Evolutionary conservation across 1,140 invertebrate species (phyloP).

Genomic region (Trialeurodes vaporariorum): DNA sequence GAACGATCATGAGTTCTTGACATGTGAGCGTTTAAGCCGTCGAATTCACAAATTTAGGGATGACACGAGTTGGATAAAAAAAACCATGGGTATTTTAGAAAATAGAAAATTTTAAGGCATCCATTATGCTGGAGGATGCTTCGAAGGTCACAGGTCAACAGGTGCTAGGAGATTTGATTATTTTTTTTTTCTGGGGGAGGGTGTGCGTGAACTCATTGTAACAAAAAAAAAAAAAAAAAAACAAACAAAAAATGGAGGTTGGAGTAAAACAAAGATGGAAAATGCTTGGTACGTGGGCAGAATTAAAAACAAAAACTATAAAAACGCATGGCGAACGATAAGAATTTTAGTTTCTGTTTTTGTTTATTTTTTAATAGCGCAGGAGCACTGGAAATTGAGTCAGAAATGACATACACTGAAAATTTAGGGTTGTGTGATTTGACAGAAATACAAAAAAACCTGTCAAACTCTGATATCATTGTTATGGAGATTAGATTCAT

Average conservation of each 20-base stretch:
- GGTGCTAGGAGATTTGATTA: too few relatives aligned
- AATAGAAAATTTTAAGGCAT: not conserved
- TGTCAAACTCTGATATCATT: not conserved
- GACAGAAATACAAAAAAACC: not conserved
- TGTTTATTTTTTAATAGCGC: not conserved
- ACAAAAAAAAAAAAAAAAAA: too few relatives aligned
- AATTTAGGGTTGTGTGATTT: not conserved
- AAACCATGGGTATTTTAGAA: not conserved
- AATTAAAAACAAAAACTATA: too few relatives aligned
- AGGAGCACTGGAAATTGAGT: not conserved
- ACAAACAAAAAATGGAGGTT: too few relatives aligned
- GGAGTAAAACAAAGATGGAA: too few relatives aligned
- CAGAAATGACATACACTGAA: not conserved
- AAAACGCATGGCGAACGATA: too few relatives aligned
- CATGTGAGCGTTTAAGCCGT: not conserved
- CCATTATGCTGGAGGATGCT: too few relatives aligned
- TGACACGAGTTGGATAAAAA: not conserved
- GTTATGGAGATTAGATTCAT: not conserved
- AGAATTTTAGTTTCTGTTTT: too few relatives aligned
- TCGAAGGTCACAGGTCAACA: too few relatives aligned
- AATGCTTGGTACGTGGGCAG: too few relatives aligned
- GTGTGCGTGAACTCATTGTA: too few relatives aligned
- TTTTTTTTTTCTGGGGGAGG: too few relatives aligned
- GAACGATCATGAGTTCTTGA: not conserved
- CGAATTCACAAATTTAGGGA: not conserved